Base-by-base conservation (phyloP, 2,113 vertebrate species). In the Phocoena sinus region DNA sequence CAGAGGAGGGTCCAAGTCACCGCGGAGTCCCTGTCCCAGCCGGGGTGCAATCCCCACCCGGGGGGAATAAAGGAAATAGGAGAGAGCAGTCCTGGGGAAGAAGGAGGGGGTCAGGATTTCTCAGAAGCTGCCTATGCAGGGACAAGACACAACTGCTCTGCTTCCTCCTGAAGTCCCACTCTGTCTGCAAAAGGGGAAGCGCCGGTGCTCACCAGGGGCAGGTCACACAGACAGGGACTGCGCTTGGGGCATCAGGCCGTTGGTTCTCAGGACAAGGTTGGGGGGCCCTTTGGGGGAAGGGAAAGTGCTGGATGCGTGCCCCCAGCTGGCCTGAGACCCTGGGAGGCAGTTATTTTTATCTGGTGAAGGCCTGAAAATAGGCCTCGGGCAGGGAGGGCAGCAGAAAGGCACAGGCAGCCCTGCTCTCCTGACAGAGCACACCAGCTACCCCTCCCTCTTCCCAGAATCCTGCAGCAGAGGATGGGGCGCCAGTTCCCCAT, bases 121-220 rank as follows among this genome's bases (percentile, higher is more conserved):
- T 96, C 96, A 79, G 92, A 96, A 79, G 77, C 77, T 31, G 9
- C 85, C 93, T 17, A 36, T 6, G 5, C 86, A 62, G 23, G 62
- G 82, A 86, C 85, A 56, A 65, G 41, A 89, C 73, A 47, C 41
- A 28, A 58, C 5, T 0, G 58, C 63, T 53, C 83, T 50, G 96
- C 91, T 97, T 97, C 96, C 96, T 97, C 89, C 89, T 88, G 0
- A 94, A 91, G 89, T 86, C 96, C 96, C 73, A 76, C 77, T 89
- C 70, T 8, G 56, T 50, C 67, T 60, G 44, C 65, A 90, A 97
- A 98, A 97, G 95, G 83, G 96, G 97, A 98, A 98, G 97, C 83
- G n/a, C 81, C 2, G 1, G 44, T 0, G 8, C 93, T 92, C n/a
- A 25, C 23, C 83, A 81, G 74, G 1, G 18, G 74, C 15, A 23